Conservation (phyloP, 2,888 invertebrate species). For the Aspidapion aeneum region DNA sequence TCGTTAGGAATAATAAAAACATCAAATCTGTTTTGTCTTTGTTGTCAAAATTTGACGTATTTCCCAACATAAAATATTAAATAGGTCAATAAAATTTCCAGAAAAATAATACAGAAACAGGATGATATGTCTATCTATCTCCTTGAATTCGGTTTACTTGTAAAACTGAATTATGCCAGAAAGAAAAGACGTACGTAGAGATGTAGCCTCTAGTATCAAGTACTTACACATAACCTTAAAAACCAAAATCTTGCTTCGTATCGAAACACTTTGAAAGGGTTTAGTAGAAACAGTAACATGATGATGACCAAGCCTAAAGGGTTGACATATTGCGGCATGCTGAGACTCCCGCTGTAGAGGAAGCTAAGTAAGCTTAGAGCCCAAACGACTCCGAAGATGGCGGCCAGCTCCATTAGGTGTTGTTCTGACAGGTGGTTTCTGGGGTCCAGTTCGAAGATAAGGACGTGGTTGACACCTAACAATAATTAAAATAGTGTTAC, state of each 20-base stretch:
- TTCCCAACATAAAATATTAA: too few species aligned
- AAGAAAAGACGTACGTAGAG: too few species aligned
- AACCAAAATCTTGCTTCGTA: conserved; percentile 78
- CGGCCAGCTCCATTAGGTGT: conserved; percentile 72
- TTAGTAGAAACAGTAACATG: conserved; percentile 67
- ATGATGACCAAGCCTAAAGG: conserved; percentile 67
- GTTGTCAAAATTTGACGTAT: too few species aligned
- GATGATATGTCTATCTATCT: too few species aligned
- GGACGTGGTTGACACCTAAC: conserved; percentile 79
- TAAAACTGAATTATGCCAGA: too few species aligned
- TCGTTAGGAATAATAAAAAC: too few species aligned
- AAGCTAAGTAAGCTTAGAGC: conserved; percentile 64
- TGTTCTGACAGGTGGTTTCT: conserved; percentile 73
- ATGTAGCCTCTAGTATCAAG: not conserved
- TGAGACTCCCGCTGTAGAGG: conserved; percentile 59
- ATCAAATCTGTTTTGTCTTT: too few species aligned
- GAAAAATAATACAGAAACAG: too few species aligned
- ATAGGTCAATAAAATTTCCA: too few species aligned
- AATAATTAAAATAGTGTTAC: too few species aligned
- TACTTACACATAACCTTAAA: conserved; percentile 56
- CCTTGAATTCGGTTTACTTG: too few species aligned
- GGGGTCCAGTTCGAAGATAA: conserved; percentile 80
- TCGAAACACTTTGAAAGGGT: conserved; percentile 72
- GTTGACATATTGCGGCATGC: conserved; percentile 73
- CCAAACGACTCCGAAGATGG: conserved; percentile 75